Base-by-base conservation (phyloP, 2,888 invertebrate genomes). In the Limenitis camilla region DNA sequence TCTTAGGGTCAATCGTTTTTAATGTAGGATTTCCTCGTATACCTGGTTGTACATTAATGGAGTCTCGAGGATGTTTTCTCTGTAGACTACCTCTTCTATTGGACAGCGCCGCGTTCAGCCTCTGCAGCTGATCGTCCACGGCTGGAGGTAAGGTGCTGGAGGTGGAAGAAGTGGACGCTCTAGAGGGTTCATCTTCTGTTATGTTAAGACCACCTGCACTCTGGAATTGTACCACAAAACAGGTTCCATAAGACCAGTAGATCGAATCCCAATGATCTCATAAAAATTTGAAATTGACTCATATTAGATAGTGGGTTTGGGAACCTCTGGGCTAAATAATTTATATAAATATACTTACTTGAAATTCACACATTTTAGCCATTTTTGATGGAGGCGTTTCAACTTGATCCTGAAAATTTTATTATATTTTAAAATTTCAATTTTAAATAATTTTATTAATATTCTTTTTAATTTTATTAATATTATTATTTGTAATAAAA, bases 81-180 rank as follows among this genome's bases (percentile, higher is more conserved):
- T 77, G 76, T 38, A 79, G 67, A 60, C 82, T 75, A 1, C 70
- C 61, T 2, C 78, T 61, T 2, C 78, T 55, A 2, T 78, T 79
- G 9, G 78, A 77, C 6, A 90, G 74, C 66, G 87, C 88, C 29
- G 88, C 86, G 55, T 78, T 87, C 29, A 90, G 65, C 55, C 86
- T 75, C 67, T 81, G 81, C 47, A 90, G 72, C 61, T 88, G 84
- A 60, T 88, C 83, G 8, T 89, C 78, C 0, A 68, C 75, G 0
- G 69, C 62, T 0, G 72, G 68, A 0, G 79, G 32, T 5, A 73
- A 68, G 56, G 74, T 73, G 28, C 55, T 76, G 40, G 53, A 51
- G 53, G 62, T 71, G 1, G 68, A 60, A 38, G 63, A 62, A 55
- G 60, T 63, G 52, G 70, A 51, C 53, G 55, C 59, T 50, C 65